Evolutionary conservation across 37 sponge, comb jelly and placozoan genomes (phyloP), one percentile per base, ranked within the genome.

Genomic region (Hexactinellida sp.): DNA sequence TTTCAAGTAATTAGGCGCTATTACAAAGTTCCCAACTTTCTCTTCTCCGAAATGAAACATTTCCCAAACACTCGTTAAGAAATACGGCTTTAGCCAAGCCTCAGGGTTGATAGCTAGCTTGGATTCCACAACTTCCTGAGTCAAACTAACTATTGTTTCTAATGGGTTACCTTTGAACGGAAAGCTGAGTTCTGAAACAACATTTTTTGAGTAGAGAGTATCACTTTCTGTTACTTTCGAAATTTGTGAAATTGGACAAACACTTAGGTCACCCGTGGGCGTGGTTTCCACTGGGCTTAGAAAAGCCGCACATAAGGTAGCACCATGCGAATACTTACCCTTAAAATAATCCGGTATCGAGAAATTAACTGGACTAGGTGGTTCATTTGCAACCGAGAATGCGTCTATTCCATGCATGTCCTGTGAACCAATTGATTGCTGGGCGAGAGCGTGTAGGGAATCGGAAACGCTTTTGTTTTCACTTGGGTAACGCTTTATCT

Each of bases 21-120:
- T 63, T 63, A 63, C 13, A n/a, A 63, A 63, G 30, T 63, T 63
- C 21, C 76, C 76, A n/a, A 63, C 13, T 28, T 7, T 63, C 76
- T 63, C 76, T 28, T 63, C 76, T 7, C 76, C 76, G 34, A 63
- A 63, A 28, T 63, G 21, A 63, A 63, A 63, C 76, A 63, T 63
- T 28, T 63, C 76, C 76, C 76, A 63, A 63, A 28, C 13, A 23
- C 76, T 63, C 5, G 30, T n/a, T 7, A 25, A 63, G 76, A 63
- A 63, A 63, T 63, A 23, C 76, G 1, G 21, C 3, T 21, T 3
- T 63, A 63, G 76, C 76, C 76, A 63, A n/a, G 76, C 76, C 34
- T 63, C 76, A 7, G 76, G 76, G 32, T 63, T 25, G 34, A 63
- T 7, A 23, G 76, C 3, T 7, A 63, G 76, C 34, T 63, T 63